Conservation (phyloP, 2,797 vertebrate genomes). For the Crossoptilon crossoptilon region DNA sequence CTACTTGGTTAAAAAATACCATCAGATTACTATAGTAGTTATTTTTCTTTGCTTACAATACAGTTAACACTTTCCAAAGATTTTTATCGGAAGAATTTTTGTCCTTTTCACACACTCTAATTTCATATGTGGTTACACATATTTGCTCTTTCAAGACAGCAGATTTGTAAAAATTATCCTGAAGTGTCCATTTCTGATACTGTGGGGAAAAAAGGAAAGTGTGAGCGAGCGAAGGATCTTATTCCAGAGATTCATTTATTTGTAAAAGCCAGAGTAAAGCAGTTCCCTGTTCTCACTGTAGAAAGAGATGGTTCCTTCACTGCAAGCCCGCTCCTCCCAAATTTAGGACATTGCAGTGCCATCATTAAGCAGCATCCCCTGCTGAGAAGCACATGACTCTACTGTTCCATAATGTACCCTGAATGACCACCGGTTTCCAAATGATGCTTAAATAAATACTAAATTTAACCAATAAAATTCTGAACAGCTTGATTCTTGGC, state of each 20-base stretch:
- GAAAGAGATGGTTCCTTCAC: neutral
- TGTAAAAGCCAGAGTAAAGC: neutral
- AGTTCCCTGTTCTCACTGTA: neutral
- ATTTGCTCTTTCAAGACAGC: neutral
- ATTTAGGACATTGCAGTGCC: slow-evolving; percentile 22
- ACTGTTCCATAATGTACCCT: slow-evolving; percentile 25
- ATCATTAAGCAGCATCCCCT: slow-evolving; percentile 44
- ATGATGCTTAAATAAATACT: neutral
- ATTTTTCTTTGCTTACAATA: slow-evolving; percentile 1
- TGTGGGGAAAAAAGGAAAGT: neutral
- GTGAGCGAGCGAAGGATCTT: neutral
- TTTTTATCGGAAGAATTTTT: neutral
- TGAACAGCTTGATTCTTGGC: neutral
- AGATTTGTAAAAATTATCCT: neutral
- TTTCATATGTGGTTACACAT: neutral
- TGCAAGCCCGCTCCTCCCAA: neutral
- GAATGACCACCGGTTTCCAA: neutral
- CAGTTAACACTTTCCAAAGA: neutral
- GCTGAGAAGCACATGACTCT: slow-evolving; percentile 14
- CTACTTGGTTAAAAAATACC: neutral
- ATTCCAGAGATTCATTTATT: neutral
- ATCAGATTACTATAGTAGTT: neutral
- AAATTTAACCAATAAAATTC: neutral
- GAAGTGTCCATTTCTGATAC: neutral
- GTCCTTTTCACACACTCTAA: neutral